Evolutionary conservation across 2,888 invertebrate species (phyloP).

Genomic region (Panorpa germanica): DNA sequence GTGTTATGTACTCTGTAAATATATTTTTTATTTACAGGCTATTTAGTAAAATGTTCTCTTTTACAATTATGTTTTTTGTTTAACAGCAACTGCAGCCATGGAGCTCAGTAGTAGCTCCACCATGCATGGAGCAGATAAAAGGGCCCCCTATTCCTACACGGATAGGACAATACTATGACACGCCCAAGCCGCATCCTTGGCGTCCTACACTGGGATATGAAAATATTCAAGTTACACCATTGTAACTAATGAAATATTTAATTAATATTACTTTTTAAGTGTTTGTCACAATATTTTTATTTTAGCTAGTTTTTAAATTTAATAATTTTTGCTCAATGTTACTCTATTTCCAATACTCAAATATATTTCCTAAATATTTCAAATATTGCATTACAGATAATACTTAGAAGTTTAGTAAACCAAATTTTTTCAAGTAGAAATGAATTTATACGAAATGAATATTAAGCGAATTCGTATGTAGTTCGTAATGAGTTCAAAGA

Average conservation of each 20-base stretch:
- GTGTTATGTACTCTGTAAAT: no score
- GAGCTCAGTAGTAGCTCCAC: slow-evolving; percentile 38
- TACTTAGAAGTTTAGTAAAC: not conserved
- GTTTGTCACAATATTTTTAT: no score
- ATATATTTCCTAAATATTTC: slow-evolving; percentile 3
- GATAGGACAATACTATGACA: slow-evolving; percentile 49
- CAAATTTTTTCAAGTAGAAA: not conserved
- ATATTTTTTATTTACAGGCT: no score
- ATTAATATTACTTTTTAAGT: no score
- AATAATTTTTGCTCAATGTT: slow-evolving; percentile 15
- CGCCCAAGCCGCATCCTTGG: slow-evolving; percentile 61
- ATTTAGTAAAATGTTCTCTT: no score
- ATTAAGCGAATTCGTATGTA: no score
- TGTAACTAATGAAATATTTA: slow-evolving; percentile 58
- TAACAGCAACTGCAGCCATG: slow-evolving; percentile 71
- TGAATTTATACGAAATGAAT: not conserved
- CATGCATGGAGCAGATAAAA: slow-evolving; percentile 43
- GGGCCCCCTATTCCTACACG: slow-evolving; percentile 40
- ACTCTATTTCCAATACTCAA: not conserved
- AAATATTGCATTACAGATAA: not conserved
- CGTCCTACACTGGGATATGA: slow-evolving; percentile 61
- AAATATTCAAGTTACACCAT: slow-evolving; percentile 51
- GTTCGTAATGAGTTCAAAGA: no score
- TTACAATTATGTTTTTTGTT: no score
- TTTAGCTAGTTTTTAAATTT: no score